Evolutionary conservation across 2,113 vertebrate genomes (phyloP).

Genomic region (Atlantisia rogersi): DNA sequence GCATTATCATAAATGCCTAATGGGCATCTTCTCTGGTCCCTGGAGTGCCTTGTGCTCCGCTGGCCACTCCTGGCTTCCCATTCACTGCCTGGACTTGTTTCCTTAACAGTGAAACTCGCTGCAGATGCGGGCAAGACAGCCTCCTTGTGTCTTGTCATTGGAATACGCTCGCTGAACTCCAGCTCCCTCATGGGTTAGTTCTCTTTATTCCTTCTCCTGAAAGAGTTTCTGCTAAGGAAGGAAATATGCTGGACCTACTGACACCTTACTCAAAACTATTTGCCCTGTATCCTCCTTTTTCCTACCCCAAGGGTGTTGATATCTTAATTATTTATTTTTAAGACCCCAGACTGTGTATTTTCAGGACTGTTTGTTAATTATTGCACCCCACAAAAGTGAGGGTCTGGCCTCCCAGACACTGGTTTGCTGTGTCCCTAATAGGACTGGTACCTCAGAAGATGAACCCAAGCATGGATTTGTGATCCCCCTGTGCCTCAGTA

Average conservation of each 20-base stretch:
- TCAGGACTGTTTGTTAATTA: neutral
- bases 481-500: neutral
- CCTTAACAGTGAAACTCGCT: neutral
- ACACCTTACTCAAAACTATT: accelerated
- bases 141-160: slow-evolving; percentile 45
- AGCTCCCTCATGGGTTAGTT: neutral
- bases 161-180: neutral
- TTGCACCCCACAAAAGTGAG: accelerated
- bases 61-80: accelerated
- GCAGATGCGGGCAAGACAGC: slow-evolving; percentile 47
- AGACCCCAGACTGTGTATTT: neutral
- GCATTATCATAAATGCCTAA: neutral
- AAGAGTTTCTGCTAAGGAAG: neutral
- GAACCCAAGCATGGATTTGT: neutral
- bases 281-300: neutral
- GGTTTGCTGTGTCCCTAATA: neutral
- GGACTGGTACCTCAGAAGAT: neutral
- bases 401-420: neutral
- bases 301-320: neutral
- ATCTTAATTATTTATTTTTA: neutral
- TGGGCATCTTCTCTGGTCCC: neutral
- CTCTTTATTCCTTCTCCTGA: neutral
- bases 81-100: neutral
- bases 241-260: neutral
- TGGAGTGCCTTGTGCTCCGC: accelerated